Evolutionary conservation across 2,797 vertebrate species (phyloP).

Genomic region (Phylloscopus collybita): DNA sequence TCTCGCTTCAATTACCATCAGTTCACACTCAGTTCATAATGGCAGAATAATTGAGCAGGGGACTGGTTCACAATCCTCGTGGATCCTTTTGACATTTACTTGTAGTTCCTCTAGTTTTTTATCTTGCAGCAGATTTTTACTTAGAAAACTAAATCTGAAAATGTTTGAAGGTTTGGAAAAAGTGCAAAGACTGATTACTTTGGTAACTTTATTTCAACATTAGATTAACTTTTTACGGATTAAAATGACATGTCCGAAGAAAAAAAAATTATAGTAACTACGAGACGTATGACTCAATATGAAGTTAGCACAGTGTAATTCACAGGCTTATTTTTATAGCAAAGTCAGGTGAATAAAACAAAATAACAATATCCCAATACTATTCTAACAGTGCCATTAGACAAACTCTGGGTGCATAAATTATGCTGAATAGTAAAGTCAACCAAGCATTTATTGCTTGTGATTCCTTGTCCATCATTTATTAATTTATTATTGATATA

Average conservation of each 20-base stretch:
- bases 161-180: conserved; percentile 25
- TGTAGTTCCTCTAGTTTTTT: conserved; percentile 9
- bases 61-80: not conserved
- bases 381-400: not conserved
- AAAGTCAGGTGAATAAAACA: not conserved
- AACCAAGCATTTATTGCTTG: not conserved
- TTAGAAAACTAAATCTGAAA: conserved; percentile 28
- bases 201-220: conserved; percentile 16
- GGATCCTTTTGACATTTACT: conserved; percentile 39
- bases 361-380: not conserved
- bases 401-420: not conserved
- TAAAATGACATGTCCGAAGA: not conserved
- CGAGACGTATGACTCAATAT: not conserved
- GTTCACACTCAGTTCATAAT: conserved; percentile 46
- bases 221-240: conserved; percentile 5
- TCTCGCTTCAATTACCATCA: conserved; percentile 55
- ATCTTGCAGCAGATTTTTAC: not conserved
- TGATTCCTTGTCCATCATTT: not conserved
- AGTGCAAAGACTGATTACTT: conserved; percentile 6
- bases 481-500: not conserved
- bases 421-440: not conserved
- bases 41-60: conserved; percentile 46
- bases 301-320: not conserved
- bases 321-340: not conserved
- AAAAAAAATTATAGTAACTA: not conserved